Conservation (phyloP, 1,140 invertebrate species). For the Proctacanthus coquilletti region DNA sequence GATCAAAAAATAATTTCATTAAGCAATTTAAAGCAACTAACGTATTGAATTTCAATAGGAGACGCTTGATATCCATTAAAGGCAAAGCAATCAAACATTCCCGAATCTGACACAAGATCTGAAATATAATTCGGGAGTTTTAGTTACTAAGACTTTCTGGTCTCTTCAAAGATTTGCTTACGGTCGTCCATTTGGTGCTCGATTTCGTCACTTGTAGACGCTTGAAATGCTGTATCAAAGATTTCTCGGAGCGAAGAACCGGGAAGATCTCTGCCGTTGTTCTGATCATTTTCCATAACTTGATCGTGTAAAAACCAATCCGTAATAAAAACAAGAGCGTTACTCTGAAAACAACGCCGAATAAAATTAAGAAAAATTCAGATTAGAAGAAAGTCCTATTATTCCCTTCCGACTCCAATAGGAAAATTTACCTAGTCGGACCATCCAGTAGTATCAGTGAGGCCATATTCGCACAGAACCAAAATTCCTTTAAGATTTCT, state of each 20-base stretch:
- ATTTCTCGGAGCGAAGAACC: background rate
- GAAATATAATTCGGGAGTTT: background rate
- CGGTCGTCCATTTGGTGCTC: too few relatives aligned
- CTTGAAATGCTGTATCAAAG: background rate
- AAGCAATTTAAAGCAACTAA: background rate
- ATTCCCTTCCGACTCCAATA: too few relatives aligned
- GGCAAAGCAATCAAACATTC: background rate
- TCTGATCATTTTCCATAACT: background rate
- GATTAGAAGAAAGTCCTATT: too few relatives aligned
- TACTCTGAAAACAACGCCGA: too few relatives aligned
- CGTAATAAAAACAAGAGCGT: too few relatives aligned
- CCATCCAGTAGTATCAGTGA: too few relatives aligned
- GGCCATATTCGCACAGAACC: too few relatives aligned
- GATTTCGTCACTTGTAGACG: background rate
- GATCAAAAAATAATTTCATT: background rate
- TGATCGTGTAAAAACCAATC: too few relatives aligned
- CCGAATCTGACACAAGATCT: background rate
- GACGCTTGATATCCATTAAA: background rate
- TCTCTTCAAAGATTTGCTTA: background rate
- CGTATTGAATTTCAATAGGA: background rate
- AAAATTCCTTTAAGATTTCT: too few relatives aligned
- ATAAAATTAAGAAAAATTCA: too few relatives aligned
- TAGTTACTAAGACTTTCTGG: background rate
- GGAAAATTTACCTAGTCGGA: too few relatives aligned
- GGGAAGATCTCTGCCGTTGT: background rate